Base-by-base conservation (phyloP, 1,140 invertebrate species). In the Temnothorax curvispinosus region DNA sequence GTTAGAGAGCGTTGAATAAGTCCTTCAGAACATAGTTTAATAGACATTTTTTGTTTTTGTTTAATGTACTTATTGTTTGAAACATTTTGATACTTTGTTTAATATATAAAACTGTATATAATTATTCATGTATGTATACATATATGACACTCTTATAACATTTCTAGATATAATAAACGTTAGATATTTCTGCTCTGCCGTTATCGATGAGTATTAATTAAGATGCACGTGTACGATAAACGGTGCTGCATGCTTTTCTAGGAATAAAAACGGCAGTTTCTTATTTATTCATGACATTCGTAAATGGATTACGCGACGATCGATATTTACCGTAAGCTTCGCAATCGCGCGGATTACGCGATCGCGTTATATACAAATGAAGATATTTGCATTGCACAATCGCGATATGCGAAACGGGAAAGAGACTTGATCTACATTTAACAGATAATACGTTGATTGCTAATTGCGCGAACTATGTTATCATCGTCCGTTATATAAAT, bases 311-410 rank as follows among this genome's bases (percentile, higher is more conserved):
- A 69, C 69, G 27, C 60, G 74, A 52, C 21, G 56, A 85, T 65
- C 62, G 74, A 44, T 77, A 78, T 78, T 85, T 78, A 78, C 62
- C 74, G 62, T 85, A 67, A 78, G 82, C 52, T 13, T 52, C 13
- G 74, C 71, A 47, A 47, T 21, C 32, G 54, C 18, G 11, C 65
- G 50, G n/a, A 15, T 85, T 85, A 76, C 71, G 60, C 75, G 72
- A 78, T 67, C 74, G 54, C 15, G 54, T 60, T 74, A 21, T 21
- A 21, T 21, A 71, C 69, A 47, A 44, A 74, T 84, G 80, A 75
- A 84, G 69, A 74, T 11, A 74, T 84, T 74, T 75, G 69, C 69
- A 74, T 84, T 62, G 67, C 80, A 84, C 80, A 84, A 84, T 84
- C 80, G 6, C 69, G 54, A 47, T 47, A 60, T 4, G 41, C 58